These are phyloP conservation scores for Xyliphius kryptos DNA, from an alignment of 2,113 vertebrate genomes.

Conservation along the genomic window DNA sequence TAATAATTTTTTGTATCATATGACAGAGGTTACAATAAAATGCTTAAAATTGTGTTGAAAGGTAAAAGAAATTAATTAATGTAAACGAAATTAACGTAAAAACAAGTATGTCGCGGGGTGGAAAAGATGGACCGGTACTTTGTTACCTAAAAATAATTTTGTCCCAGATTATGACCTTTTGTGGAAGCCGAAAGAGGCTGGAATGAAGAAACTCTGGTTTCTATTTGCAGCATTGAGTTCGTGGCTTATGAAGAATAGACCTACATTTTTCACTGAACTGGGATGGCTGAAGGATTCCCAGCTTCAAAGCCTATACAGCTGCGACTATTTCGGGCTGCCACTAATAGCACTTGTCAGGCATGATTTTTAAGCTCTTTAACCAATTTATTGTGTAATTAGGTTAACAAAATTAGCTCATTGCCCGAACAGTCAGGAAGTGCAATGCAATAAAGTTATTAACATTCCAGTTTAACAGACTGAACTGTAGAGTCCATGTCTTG, in stretches of 20 bases:
- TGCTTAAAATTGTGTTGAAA: too few species aligned
- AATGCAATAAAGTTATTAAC: conserved; percentile 73
- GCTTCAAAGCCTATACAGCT: conserved; percentile 56
- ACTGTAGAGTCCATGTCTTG: conserved; percentile 50
- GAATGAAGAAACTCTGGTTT: not conserved
- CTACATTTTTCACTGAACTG: conserved; percentile 54
- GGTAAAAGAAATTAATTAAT: too few species aligned
- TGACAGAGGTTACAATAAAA: too few species aligned
- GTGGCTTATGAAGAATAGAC: conserved; percentile 60
- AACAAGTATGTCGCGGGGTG: too few species aligned
- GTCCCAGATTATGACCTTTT: not conserved
- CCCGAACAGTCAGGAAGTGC: conserved; percentile 61
- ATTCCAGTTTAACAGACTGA: conserved; percentile 64
- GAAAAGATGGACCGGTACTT: too few species aligned
- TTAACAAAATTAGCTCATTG: conserved; percentile 73
- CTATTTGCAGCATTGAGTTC: conserved; percentile 48
- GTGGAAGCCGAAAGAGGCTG: not conserved
- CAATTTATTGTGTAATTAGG: conserved; percentile 74
- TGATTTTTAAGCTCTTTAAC: conserved; percentile 75
- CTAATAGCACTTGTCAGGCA: conserved; percentile 68
- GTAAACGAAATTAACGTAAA: not conserved
- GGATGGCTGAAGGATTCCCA: conserved; percentile 49
- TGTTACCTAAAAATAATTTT: not conserved
- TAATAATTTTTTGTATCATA: not conserved
- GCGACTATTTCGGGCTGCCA: conserved; percentile 60